Evolutionary conservation across 1,140 invertebrate species (phyloP).

Genomic region (Macrocentrus cingulum): DNA sequence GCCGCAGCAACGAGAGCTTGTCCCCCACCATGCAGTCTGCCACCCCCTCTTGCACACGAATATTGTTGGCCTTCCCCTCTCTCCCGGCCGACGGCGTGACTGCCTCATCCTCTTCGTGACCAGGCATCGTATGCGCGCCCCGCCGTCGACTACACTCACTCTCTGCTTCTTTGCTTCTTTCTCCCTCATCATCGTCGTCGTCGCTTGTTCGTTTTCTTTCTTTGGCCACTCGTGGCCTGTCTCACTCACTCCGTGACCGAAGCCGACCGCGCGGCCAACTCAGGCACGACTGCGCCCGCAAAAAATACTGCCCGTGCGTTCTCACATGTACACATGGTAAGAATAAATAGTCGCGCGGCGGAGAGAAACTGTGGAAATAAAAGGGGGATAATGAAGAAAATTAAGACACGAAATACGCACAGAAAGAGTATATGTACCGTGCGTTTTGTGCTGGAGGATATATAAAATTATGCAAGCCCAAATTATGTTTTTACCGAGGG

Average conservation of each 20-base stretch:
- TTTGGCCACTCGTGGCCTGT: background rate
- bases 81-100: background rate
- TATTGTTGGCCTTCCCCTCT: constrained; percentile 2
- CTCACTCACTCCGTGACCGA: constrained; percentile 33
- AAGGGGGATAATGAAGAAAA: too few relatives aligned
- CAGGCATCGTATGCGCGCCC: background rate
- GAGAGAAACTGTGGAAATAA: too few relatives aligned
- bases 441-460: too few relatives aligned
- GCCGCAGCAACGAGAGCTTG: constrained; percentile 42
- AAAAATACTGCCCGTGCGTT: constrained; percentile 45
- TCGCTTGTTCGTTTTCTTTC: background rate
- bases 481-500: too few relatives aligned
- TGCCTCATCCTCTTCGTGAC: background rate
- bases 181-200: background rate
- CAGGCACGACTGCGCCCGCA: constrained; percentile 39
- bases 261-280: constrained; percentile 43
- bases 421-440: too few relatives aligned
- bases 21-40: constrained; percentile 38
- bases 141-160: background rate
- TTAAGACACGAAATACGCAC: too few relatives aligned
- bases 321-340: constrained; percentile 34
- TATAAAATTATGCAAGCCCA: too few relatives aligned
- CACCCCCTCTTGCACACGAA: constrained; percentile 23
- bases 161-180: background rate
- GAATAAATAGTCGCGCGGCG: too few relatives aligned